phyloP scores from a whole-genome alignment of 2,797 vertebrate species.

The Malacoraja senta region DNA sequence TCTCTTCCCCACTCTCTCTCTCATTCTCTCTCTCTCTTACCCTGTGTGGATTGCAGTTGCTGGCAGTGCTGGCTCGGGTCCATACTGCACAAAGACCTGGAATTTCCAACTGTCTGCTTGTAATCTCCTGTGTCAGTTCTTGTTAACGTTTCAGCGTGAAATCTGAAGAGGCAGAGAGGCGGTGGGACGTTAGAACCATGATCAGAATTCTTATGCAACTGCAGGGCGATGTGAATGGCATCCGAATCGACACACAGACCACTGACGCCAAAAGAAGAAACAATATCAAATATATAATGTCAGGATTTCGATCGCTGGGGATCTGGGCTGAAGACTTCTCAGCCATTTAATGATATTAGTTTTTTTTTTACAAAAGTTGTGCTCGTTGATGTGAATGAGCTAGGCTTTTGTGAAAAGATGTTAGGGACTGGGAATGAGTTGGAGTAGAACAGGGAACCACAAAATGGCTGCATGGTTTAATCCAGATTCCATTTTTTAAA shows the following conservation, averaged over 20 bases:
- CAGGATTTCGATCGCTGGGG: slow-evolving; percentile 57
- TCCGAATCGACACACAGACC: slow-evolving; percentile 59
- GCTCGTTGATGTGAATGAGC: neutral
- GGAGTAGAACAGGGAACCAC: neutral
- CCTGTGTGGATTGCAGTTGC: slow-evolving; percentile 74
- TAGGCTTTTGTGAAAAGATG: neutral
- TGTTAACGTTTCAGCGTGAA: slow-evolving; percentile 94
- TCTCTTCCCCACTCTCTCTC: neutral
- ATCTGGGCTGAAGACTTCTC: slow-evolving; percentile 58
- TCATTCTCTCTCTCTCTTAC: slow-evolving; percentile 30
- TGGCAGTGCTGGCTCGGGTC: slow-evolving; percentile 74
- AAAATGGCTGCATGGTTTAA: neutral
- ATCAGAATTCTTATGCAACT: slow-evolving; percentile 85
- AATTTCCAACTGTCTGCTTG: slow-evolving; percentile 98
- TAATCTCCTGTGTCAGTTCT: slow-evolving; percentile 99
- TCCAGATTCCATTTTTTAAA: neutral
- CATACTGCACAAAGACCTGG: slow-evolving; percentile 90
- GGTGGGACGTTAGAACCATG: slow-evolving; percentile 90
- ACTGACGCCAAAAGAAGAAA: slow-evolving; percentile 45
- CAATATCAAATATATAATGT: slow-evolving; percentile 52
- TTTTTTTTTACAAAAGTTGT: slow-evolving; percentile 60
- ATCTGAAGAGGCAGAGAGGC: slow-evolving; percentile 84
- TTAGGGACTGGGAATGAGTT: slow-evolving; percentile 46
- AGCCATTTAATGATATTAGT: slow-evolving; percentile 61
- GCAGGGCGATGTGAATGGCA: slow-evolving; percentile 63